These are phyloP conservation scores for Alcis repandata DNA, from an alignment of 2,888 invertebrate genomes.

Conservation along the genomic window DNA sequence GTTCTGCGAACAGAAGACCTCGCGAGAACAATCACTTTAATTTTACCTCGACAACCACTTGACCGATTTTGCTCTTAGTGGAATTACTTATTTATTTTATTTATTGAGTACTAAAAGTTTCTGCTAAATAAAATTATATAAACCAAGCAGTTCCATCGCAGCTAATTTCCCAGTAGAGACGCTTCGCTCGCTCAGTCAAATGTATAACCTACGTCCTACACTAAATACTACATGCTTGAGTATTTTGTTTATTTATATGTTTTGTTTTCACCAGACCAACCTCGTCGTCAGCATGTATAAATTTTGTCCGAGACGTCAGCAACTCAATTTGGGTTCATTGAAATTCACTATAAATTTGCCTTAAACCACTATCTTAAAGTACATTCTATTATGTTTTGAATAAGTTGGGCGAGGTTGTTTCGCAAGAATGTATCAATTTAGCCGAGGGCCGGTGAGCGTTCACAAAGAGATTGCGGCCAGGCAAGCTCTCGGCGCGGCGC, in stretches of 20 bases:
- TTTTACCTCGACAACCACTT: no score
- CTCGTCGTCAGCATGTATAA: conserved; percentile 1
- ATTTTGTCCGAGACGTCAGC: neutral
- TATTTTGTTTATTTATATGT: conserved; percentile 25
- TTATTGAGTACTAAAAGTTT: no score
- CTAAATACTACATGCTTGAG: conserved; percentile 3
- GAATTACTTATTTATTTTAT: no score
- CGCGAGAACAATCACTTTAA: neutral
- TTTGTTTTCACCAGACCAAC: conserved; percentile 14
- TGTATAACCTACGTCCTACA: neutral
- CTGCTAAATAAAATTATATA: no score
- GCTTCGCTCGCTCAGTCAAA: no score
- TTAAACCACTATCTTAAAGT: conserved; percentile 55
- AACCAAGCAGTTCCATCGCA: no score
- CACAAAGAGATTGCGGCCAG: conserved; percentile 75
- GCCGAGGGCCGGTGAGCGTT: conserved; percentile 75
- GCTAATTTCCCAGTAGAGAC: no score
- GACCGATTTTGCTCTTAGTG: no score
- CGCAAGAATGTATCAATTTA: conserved; percentile 84
- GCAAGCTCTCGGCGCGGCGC: conserved; percentile 67
- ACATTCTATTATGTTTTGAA: conserved; percentile 73
- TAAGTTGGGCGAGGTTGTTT: conserved; percentile 83
- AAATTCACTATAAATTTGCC: conserved; percentile 32
- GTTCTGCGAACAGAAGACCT: no score
- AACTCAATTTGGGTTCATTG: conserved; percentile 28